Evolutionary conservation across 2,888 invertebrate species (phyloP).

Genomic region (Metacarcinus magister): DNA sequence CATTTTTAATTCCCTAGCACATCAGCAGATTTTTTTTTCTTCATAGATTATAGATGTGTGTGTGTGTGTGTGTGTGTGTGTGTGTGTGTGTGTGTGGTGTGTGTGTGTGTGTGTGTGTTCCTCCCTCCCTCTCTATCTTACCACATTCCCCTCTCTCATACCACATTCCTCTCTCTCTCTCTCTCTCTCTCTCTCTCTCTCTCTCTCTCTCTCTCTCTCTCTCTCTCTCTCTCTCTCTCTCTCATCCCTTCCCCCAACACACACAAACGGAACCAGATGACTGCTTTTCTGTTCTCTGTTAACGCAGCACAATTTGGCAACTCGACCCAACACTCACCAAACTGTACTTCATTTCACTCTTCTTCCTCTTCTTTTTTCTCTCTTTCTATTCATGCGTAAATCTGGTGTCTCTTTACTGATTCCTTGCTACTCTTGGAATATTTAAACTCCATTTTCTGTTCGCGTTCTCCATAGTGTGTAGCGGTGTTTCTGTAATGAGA

Average conservation of each 20-base stretch:
- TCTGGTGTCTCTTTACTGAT: too few species aligned
- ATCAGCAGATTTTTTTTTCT: neutral
- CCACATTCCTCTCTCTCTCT: neutral
- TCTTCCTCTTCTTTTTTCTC: neutral
- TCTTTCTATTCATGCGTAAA: too few species aligned
- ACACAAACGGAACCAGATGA: conserved; percentile 11
- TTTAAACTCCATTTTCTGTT: too few species aligned
- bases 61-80: too few species aligned
- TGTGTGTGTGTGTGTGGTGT: neutral
- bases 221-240: neutral
- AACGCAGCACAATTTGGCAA: neutral
- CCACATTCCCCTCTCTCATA: neutral
- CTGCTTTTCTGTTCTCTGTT: neutral
- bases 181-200: conserved; percentile 33
- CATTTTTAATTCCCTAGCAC: neutral
- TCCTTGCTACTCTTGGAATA: too few species aligned
- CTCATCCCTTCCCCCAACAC: neutral
- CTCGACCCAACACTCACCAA: neutral
- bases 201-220: conserved; percentile 40
- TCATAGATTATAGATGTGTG: too few species aligned
- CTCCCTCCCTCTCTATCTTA: neutral
- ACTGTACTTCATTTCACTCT: neutral
- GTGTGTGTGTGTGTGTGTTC: neutral
- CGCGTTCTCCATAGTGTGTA: too few species aligned
- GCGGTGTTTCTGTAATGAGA: too few species aligned